Base-by-base conservation (phyloP, 1,140 invertebrate genomes). In the Calliphora vicina region DNA sequence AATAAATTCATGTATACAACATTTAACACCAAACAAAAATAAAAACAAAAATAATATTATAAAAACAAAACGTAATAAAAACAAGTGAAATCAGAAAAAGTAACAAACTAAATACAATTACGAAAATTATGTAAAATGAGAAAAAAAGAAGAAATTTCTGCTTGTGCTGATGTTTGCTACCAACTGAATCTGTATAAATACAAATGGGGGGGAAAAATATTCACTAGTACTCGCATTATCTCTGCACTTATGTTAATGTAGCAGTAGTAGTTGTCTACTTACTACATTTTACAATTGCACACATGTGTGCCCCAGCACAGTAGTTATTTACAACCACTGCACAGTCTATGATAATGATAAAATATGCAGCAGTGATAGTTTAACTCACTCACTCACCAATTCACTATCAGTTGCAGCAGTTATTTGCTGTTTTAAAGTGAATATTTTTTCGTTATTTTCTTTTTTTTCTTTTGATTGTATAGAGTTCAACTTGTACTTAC, bases 401-500 rank as follows among this genome's bases (percentile, higher is more conserved):
- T 57, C 2, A 15, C 50, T 57, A 72, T 72, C 26, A 26, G 23
- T 27, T 26, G 71, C 8, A 72, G 23, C 26, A 72, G 23, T 23
- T 13, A 72, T 35, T 35, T 35, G 29, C n/a, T n/a, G n/a, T n/a
- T n/a, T n/a, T 35, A 35, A 27, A 72, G 71, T 25, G 26, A 23
- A 72, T 72, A 35, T 35, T 4, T 35, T 35, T 72, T 8, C n/a
- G 20, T 72, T 23, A 10, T 25, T 72, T 72, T 26, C 12, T 23
- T 72, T 8, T 25, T 72, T 72, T 6, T 26, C 2, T 35, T 35
- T 35, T 35, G 2, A 35, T 35, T 26, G 8, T 27, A 13, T 29
- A 12, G 29, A 29, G 26, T 23, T 35, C 29, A 35, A 35, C 42
- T 78, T 43, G 5, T 26, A 87, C 94, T 94, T 92, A 97, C 96